A percentile compares a stretch with the other conserved stretches of the same genome.
phyloP scores from a whole-genome alignment of 2,797 vertebrate genomes.

The Syndactyla subalaris region DNA sequence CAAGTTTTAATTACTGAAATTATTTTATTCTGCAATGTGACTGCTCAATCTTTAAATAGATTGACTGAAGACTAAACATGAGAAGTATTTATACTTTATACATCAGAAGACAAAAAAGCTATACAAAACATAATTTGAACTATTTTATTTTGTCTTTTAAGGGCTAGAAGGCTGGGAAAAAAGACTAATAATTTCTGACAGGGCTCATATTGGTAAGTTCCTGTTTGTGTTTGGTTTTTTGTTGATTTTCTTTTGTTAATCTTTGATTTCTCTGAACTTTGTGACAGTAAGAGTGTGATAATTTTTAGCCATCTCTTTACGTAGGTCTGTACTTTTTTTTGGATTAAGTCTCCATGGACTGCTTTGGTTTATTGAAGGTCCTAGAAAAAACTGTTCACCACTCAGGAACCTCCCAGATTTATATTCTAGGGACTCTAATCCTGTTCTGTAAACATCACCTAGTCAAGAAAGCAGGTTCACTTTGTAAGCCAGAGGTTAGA shows the following conservation, averaged over 20 bases:
- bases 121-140: background rate
- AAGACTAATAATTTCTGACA: constrained; percentile 95
- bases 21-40: background rate
- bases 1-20: background rate
- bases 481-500: background rate
- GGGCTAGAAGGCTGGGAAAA: constrained; percentile 96
- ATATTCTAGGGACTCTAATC: background rate
- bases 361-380: background rate
- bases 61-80: background rate
- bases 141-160: constrained; percentile 68
- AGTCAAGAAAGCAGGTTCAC: background rate
- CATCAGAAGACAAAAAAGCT: background rate
- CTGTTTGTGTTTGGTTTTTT: background rate
- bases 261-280: background rate
- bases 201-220: constrained; percentile 95
- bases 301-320: background rate
- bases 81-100: background rate
- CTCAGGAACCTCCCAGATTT: background rate
- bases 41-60: constrained; percentile 2
- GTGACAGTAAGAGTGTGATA: background rate
- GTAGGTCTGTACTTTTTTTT: background rate
- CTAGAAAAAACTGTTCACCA: background rate
- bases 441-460: background rate
- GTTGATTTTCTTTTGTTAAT: background rate
- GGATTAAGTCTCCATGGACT: background rate